phyloP scores from a whole-genome alignment of 1,140 invertebrate species.

The Lordiphosa clarofinis region DNA sequence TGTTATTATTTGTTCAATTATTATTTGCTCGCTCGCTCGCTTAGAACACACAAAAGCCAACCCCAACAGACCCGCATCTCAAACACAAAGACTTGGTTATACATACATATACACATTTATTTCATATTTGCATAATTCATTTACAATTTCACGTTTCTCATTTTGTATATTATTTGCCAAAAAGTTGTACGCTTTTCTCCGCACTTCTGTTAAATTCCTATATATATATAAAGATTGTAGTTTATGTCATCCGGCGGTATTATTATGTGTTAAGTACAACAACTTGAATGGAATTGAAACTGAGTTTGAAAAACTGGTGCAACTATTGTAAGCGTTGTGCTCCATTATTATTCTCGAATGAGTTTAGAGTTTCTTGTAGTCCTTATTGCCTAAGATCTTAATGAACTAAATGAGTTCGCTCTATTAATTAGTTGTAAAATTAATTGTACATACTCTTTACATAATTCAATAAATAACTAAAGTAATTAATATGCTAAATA shows the following conservation, averaged over 20 bases:
- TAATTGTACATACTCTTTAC: conserved; percentile 61
- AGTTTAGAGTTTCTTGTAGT: conserved; percentile 57
- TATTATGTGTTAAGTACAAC: conserved; percentile 64
- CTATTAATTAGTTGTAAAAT: conserved; percentile 65
- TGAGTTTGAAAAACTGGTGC: conserved; percentile 21
- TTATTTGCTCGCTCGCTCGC: conserved; percentile 52
- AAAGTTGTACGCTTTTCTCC: conserved; percentile 3
- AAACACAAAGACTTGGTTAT: conserved; percentile 71
- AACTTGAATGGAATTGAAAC: conserved; percentile 68
- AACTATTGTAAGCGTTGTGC: conserved; percentile 14
- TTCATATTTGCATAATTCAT: conserved; percentile 43
- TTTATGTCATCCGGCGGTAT: conserved; percentile 61
- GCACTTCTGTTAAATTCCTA: conserved; percentile 39
- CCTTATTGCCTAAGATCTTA: conserved; percentile 39
- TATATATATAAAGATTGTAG: conserved; percentile 34
- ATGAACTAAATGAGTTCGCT: conserved; percentile 38
- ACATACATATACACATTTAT: conserved; percentile 34
- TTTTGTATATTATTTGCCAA: conserved; percentile 1
- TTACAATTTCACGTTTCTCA: conserved; percentile 16
- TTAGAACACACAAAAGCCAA: conserved; percentile 38
- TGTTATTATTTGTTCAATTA: conserved; percentile 55
- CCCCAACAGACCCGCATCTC: conserved; percentile 50
- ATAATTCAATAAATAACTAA: conserved; percentile 53
- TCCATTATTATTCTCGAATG: conserved; percentile 29
- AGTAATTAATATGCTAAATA: conserved; percentile 36